These are phyloP conservation scores for Pterophyllum scalare DNA, from an alignment of 2,113 vertebrate genomes.

Conservation along the genomic window DNA sequence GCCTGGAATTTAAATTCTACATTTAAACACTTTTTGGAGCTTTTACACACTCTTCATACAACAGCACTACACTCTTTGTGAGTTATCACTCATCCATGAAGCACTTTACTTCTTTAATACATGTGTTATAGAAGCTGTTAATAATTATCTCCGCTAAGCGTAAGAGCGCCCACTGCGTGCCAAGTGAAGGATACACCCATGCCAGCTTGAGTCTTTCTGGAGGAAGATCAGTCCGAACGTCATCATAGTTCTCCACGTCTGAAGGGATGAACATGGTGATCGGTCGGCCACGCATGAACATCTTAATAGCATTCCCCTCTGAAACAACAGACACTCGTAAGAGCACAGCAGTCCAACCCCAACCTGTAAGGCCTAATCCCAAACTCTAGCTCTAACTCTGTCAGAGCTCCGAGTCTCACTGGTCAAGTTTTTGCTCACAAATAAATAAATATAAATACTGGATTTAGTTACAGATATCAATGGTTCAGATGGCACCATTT, in stretches of 20 bases:
- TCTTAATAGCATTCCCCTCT: slow-evolving; percentile 98
- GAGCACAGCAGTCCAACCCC: background rate
- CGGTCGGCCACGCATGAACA: slow-evolving; percentile 98
- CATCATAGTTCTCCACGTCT: slow-evolving; percentile 92
- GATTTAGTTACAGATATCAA: background rate
- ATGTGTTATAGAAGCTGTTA: background rate
- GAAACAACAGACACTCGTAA: slow-evolving; percentile 43
- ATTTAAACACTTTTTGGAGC: background rate
- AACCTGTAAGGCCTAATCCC: background rate
- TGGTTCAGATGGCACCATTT: too few species aligned
- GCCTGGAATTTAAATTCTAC: background rate
- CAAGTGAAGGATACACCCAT: slow-evolving; percentile 94
- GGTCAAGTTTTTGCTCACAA: background rate
- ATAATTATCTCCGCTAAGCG: background rate
- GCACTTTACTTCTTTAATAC: background rate
- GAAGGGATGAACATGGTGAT: slow-evolving; percentile 99
- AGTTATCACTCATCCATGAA: background rate
- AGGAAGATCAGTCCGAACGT: slow-evolving; percentile 92
- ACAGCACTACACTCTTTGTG: too few species aligned
- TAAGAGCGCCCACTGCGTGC: background rate
- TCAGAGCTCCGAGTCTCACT: background rate
- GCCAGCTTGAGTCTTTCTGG: slow-evolving; percentile 95
- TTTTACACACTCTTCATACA: background rate
- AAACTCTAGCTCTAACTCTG: background rate
- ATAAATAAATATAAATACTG: background rate